Evolutionary conservation across 2,888 invertebrate genomes (phyloP), one percentile per base, ranked within the genome.

Genomic region (Andrena minutula): DNA sequence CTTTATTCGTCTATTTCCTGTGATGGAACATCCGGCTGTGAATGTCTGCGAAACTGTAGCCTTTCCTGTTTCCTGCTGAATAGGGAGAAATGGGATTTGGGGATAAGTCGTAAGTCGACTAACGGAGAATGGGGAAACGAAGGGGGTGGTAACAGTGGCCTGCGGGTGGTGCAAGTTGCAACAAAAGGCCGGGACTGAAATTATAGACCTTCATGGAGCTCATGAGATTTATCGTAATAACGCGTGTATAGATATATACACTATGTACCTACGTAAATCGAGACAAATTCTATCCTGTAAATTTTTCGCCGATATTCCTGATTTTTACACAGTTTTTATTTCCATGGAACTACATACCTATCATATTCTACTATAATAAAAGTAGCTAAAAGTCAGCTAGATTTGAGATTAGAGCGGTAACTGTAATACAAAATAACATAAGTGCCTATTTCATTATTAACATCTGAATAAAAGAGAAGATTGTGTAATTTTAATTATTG

Each of bases 51-150:
- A 76, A 63, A 86, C 74, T 72, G 76, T 63, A 77, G 82, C 86
- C 79, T 84, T 84, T 84, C 86, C 77, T 76, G 84, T 86, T 86
- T 84, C 78, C 76, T 56, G 81, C 68, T 84, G 82, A 84, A 86
- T 84, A 72, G 72, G 75, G 82, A 81, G 82, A 84, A 84, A 86
- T 82, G 78, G 79, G 82, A 86, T 86, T 86, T 72, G 49, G 71
- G 81, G 86, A 86, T 86, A 84, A 86, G 84, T 86, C 86, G 84
- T 81, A 86, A 86, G 81, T 84, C 84, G 84, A 70, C 75, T 86
- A 78, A 84, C 74, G 65, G 74, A 49, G 86, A 74, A 86, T 68
- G 79, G 76, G 79, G 71, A 72, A 63, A 81, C 71, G 66, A 81
- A 70, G 82, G 66, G 68, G 53, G 64, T 56, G 61, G 51, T 69